Conservation (phyloP, 2,888 invertebrate species). For the Stratiomys singularior region DNA sequence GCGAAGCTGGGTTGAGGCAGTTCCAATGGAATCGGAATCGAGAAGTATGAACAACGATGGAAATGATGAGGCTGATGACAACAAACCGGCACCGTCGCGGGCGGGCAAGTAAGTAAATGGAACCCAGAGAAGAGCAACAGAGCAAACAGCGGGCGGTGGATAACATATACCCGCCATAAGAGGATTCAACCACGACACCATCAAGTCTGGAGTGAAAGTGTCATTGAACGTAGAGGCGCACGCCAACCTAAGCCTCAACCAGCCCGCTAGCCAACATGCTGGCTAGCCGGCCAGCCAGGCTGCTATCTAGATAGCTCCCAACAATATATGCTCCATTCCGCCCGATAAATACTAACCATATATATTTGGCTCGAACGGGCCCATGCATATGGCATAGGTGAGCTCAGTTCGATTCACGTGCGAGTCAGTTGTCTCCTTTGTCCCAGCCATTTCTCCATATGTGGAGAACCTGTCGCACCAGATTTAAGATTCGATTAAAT, state of each 20-base stretch:
- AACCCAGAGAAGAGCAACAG: not conserved
- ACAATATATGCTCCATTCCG: too few species aligned
- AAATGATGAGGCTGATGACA: not conserved
- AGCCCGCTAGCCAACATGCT: not conserved
- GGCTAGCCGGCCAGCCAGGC: not conserved
- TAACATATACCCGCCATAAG: slow-evolving; percentile 2
- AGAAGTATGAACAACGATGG: not conserved
- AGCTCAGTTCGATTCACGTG: not conserved
- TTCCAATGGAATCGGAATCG: not conserved
- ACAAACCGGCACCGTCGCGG: not conserved
- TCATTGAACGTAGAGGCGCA: slow-evolving; percentile 50
- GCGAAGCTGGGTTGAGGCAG: slow-evolving; percentile 8
- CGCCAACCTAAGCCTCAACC: not conserved
- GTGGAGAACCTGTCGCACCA: slow-evolving; percentile 9
- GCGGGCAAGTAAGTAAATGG: slow-evolving; percentile 4
- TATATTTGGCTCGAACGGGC: not conserved
- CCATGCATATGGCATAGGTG: not conserved
- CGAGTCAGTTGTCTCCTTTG: not conserved
- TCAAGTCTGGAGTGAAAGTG: slow-evolving; percentile 53
- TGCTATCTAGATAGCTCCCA: not conserved
- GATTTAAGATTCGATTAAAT: not conserved
- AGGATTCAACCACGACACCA: slow-evolving; percentile 44
- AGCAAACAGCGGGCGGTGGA: slow-evolving; percentile 13
- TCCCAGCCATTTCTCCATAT: not conserved
- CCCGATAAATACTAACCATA: not conserved